Percentiles rank a stretch among this genome's conserved stretches.
Conservation (phyloP, 30 jellyfish, hydroid and myxozoan species). For the Mastigias papua region DNA sequence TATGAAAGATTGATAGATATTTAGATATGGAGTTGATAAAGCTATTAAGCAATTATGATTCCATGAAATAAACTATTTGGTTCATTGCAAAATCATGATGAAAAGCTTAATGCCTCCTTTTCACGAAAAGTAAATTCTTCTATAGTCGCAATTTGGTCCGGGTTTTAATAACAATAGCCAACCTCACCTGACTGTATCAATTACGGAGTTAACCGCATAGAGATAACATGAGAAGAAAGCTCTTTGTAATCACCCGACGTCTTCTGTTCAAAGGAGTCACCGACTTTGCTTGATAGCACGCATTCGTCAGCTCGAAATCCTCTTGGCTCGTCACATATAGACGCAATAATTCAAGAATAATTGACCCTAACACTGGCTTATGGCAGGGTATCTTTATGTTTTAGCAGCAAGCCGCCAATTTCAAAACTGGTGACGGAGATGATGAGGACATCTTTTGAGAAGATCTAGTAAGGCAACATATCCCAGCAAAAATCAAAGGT, state of each 20-base stretch:
- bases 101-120: too few species aligned
- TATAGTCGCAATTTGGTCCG: conserved; percentile 1
- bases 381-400: conserved; percentile 15
- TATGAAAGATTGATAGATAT: too few species aligned
- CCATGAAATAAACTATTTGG: too few species aligned
- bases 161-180: conserved; percentile 5
- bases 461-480: background rate
- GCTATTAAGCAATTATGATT: too few species aligned
- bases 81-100: too few species aligned
- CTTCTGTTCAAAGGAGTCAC: conserved; percentile 53
- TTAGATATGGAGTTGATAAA: too few species aligned
- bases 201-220: conserved; percentile 54
- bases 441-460: conserved; percentile 28
- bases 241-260: conserved; percentile 58
- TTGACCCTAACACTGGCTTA: conserved; percentile 25
- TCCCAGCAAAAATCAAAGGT: background rate
- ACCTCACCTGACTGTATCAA: conserved; percentile 58
- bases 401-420: conserved; percentile 38
- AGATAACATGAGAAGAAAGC: conserved; percentile 42
- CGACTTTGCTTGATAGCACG: conserved; percentile 53
- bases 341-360: conserved; percentile 36
- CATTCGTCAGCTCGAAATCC: conserved; percentile 50
- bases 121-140: background rate
- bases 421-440: conserved; percentile 43
- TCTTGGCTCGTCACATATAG: conserved; percentile 54